Percentiles rank a stretch among this genome's conserved stretches.
Conservation (phyloP, 2,888 invertebrate species). For the Oscheius sp. region DNA sequence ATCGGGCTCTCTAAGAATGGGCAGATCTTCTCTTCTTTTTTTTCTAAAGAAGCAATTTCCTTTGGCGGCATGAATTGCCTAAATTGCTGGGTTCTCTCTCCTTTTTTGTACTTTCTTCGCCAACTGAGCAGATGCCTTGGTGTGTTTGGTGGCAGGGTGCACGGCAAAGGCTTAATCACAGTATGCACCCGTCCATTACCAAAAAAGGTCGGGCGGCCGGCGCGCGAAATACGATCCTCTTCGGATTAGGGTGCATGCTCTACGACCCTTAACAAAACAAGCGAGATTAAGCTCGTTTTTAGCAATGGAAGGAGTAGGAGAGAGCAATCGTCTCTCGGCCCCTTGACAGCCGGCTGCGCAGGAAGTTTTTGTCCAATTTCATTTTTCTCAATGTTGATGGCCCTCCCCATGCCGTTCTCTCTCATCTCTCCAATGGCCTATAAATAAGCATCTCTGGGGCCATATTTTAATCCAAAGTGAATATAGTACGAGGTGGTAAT, state of each 20-base stretch:
- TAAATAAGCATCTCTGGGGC: not conserved
- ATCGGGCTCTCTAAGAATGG: too few species aligned
- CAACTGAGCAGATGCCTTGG: conserved; percentile 11
- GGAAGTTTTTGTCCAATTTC: conserved; percentile 18
- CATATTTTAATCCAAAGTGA: conserved; percentile 1
- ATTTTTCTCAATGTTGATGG: conserved; percentile 7
- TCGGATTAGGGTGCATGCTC: conserved; percentile 36
- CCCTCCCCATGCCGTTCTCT: not conserved
- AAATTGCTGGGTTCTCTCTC: not conserved
- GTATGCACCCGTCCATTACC: conserved; percentile 38
- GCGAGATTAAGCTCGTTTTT: conserved; percentile 12
- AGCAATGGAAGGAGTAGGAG: not conserved
- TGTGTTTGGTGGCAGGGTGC: conserved; percentile 3
- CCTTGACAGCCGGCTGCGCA: conserved; percentile 4
- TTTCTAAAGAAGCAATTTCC: too few species aligned
- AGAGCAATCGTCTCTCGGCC: not conserved
- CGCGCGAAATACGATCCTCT: conserved; percentile 34
- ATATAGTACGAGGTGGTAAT: not conserved
- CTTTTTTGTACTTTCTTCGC: conserved; percentile 12
- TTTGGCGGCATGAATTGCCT: not conserved
- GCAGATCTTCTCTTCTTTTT: too few species aligned
- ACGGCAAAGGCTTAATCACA: conserved; percentile 36
- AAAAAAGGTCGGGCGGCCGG: conserved; percentile 34
- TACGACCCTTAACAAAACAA: conserved; percentile 37
- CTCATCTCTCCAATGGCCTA: not conserved